Evolutionary conservation across 2,797 vertebrate genomes (phyloP), one percentile per base, ranked within the genome.

Genomic region (Megalops cyprinoides): DNA sequence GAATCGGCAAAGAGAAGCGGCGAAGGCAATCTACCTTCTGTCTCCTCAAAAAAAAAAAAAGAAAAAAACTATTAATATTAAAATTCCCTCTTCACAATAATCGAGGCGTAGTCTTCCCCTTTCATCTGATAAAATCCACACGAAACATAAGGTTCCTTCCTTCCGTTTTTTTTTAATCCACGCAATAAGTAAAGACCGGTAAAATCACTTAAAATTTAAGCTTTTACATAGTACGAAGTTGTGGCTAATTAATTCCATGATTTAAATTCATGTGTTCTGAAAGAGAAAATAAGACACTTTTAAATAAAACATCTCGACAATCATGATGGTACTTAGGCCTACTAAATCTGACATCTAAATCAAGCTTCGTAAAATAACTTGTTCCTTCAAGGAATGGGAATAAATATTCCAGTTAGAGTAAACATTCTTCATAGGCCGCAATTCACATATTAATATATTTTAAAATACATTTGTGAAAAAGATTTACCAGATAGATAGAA

Each of bases 11-110:
- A 93, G 96, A 96, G 95, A 93, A 95, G 92, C 94, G 92, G 92
- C 88, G 91, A 93, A 94, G 93, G 95, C 95, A 95, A 92, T 94
- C 95, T 95, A 95, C 96, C 96, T 97, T 97, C 97, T 97, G 96
- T 94, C 95, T 95, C 91, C 91, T 94, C 95, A 94, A 91, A 90
- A 89, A 84, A 83, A 85, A 82, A 51, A 73, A 87, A 67, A 34
- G 9, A 60, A 79, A 67, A 49, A 91, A 95, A 96, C 96, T 94
- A 97, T 96, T 97, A 97, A 98, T 97, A 97, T 96, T 95, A 95
- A 97, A 97, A 96, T 93, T 93, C 91, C 92, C 91, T 93, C 88
- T 91, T 88, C 90, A 88, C 88, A 88, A 89, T 91, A 92, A 93
- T 92, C 90, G 91, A 91, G 87, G 83, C 87, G 86, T 90, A 90